Percentiles rank a stretch among this genome's conserved stretches.
Conservation (phyloP, 2,113 vertebrate genomes). For the Chloropsis hardwickii region DNA sequence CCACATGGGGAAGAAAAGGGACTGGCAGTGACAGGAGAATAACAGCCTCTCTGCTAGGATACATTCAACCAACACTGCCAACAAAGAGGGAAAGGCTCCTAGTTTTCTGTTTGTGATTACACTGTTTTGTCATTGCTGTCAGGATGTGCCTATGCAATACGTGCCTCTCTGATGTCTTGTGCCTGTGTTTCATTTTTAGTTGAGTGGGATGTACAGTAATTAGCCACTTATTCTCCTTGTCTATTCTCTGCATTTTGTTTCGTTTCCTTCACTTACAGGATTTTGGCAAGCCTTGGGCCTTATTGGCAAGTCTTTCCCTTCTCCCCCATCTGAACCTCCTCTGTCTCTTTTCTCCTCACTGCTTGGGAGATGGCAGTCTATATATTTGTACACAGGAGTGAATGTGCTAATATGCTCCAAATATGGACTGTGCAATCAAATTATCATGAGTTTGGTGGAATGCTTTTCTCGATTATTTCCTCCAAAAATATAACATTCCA, state of each 20-base stretch:
- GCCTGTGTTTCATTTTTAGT: slow-evolving; percentile 38
- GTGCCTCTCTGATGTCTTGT: slow-evolving; percentile 4
- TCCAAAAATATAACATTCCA: slow-evolving; percentile 41
- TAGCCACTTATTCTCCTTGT: slow-evolving; percentile 30
- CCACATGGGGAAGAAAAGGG: neutral
- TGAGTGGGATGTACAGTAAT: slow-evolving; percentile 25
- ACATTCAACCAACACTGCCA: neutral
- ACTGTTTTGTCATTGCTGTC: slow-evolving; percentile 50
- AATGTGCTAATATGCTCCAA: slow-evolving; percentile 49
- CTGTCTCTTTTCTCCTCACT: slow-evolving; percentile 22
- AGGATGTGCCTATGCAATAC: slow-evolving; percentile 25
- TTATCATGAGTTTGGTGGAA: slow-evolving; percentile 42
- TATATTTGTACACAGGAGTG: slow-evolving; percentile 35
- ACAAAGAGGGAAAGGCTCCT: slow-evolving; percentile 12
- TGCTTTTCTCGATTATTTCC: slow-evolving; percentile 27
- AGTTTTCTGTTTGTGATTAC: slow-evolving; percentile 49
- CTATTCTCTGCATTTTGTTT: neutral
- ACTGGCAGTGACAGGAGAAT: neutral
- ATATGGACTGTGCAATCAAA: slow-evolving; percentile 47
- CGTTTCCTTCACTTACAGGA: neutral
- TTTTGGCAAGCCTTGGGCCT: slow-evolving; percentile 27
- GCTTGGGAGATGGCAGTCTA: slow-evolving; percentile 36
- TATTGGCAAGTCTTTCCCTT: slow-evolving; percentile 7
- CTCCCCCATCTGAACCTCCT: neutral
- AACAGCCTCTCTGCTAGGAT: neutral